A percentile compares a stretch with the other conserved stretches of the same genome.
Conservation (phyloP, 53 echinoderm and acorn worm genomes). For the Actinopyga echinites region DNA sequence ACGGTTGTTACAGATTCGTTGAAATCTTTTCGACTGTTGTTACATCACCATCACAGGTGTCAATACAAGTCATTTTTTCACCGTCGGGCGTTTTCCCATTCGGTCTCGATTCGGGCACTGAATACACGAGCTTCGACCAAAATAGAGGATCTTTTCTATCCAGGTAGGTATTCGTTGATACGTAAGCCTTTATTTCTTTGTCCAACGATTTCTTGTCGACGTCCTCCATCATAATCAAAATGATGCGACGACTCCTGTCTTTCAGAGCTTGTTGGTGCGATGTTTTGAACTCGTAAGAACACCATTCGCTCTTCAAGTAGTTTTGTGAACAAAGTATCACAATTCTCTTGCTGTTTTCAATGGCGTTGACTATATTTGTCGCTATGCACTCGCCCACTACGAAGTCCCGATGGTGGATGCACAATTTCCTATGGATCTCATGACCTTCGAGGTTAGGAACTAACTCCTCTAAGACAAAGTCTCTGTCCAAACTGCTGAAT, state of each 20-base stretch:
- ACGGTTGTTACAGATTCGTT: no score
- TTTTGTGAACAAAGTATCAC: slow-evolving; percentile 63
- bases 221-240: slow-evolving; percentile 64
- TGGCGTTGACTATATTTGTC: slow-evolving; percentile 66
- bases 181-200: slow-evolving; percentile 61
- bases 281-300: slow-evolving; percentile 70
- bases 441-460: slow-evolving; percentile 58
- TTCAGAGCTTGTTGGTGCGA: slow-evolving; percentile 62
- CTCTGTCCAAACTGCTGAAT: slow-evolving; percentile 63
- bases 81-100: no score
- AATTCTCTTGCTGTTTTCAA: slow-evolving; percentile 61
- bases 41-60: no score
- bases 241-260: slow-evolving; percentile 55
- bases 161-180: slow-evolving; percentile 68
- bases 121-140: slow-evolving; percentile 60
- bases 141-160: slow-evolving; percentile 62
- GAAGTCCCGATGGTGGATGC: slow-evolving; percentile 75
- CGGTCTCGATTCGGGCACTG: slow-evolving; percentile 58
- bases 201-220: slow-evolving; percentile 47
- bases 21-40: no score
- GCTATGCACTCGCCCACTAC: slow-evolving; percentile 70
- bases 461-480: slow-evolving; percentile 59
- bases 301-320: slow-evolving; percentile 72
- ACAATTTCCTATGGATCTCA: slow-evolving; percentile 51
- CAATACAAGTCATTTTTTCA: no score